Evolutionary conservation across 2,797 vertebrate genomes (phyloP), one percentile per base, ranked within the genome.

Genomic region (Dicrostonyx torquatus): DNA sequence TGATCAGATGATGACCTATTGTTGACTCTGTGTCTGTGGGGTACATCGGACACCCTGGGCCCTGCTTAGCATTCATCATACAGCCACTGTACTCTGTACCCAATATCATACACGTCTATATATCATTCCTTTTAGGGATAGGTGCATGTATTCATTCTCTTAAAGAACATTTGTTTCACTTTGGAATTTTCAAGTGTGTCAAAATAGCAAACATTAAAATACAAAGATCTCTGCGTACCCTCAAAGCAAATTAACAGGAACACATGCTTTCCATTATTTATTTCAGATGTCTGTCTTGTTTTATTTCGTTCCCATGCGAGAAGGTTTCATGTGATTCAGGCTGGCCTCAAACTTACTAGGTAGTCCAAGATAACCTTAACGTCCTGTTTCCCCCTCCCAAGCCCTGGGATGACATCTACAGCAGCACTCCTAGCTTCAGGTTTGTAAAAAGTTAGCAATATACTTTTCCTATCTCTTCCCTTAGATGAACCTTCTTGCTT

Each of bases 191-290:
- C 26, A 50, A 84, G 43, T 13, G 31, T 20, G 22, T 55, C 72
- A 43, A 86, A 77, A 72, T 18, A 87, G 82, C 20, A 89, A 75
- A 83, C 20, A 70, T 34, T 62, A 45, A 83, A 83, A 62, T 60
- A 66, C 5, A 68, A 34, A n/a, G 34, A n/a, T 34, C 2, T 45
- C 43, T 83, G 72, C 15, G 24, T 50, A 45, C 22, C 37, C 82
- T 76, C 70, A 43, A 4, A 53, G 6, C 22, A 78, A 66, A 88
- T 78, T 45, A 94, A 82, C n/a, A 72, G 87, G 58, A 64, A 53
- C 58, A 43, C 89, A 66, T 18, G n/a, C 78, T 95, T 89, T 50
- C 0, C 10, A 58, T 7, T 77, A 72, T 55, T 85, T 68, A 20
- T 24, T 85, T 66, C 7, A 37, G 20, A 85, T 15, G 68, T 50